Evolutionary conservation across 2,797 vertebrate species (phyloP), one percentile per base, ranked within the genome.

Genomic region (Choloepus didactylus): DNA sequence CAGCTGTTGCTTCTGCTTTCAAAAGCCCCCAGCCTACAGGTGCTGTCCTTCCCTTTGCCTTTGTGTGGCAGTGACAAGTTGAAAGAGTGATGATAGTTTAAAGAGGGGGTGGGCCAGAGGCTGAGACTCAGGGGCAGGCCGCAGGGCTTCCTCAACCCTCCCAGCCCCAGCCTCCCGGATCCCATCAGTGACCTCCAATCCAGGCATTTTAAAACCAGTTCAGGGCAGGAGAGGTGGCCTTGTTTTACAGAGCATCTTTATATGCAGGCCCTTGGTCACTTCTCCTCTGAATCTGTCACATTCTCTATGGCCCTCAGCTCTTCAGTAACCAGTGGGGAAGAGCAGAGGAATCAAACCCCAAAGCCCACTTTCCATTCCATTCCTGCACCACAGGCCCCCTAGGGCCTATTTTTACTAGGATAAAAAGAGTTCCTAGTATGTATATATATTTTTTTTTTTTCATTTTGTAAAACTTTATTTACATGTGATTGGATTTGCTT

Each of bases 391-490:
- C 1, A 21, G 44, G n/a, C 49, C 38, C 49, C 56, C 35, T 35
- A 35, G 35, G 35, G 35, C 35, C 35, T 35, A 35, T 35, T 35
- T 35, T 35, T 35, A 35, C 25, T 5, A 70, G 35, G 66, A 60
- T 27, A 10, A 75, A 72, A 25, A 44, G 12, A 8, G 23, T 3
- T 54, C 62, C 59, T 92, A 12, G 14, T 51, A 2, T 97, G 18
- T 79, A 7, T 7, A 4, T 27, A 7, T 7, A 4, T 27, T 60
- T 38, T 14, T 82, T 70, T 49, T 18, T 85, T 95, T 92, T 87
- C 64, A 56, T 79, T 95, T 51, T 87, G 0, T 84, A 81, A 79
- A 64, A 86, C 95, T 89, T 93, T 76, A 64, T 92, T 95, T 96
- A 93, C 29, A 70, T 93, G 27, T 91, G 51, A 67, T 69, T 94